These are phyloP conservation scores for Neopelma chrysocephalum DNA, from an alignment of 2,797 vertebrate genomes.

Conservation along the genomic window DNA sequence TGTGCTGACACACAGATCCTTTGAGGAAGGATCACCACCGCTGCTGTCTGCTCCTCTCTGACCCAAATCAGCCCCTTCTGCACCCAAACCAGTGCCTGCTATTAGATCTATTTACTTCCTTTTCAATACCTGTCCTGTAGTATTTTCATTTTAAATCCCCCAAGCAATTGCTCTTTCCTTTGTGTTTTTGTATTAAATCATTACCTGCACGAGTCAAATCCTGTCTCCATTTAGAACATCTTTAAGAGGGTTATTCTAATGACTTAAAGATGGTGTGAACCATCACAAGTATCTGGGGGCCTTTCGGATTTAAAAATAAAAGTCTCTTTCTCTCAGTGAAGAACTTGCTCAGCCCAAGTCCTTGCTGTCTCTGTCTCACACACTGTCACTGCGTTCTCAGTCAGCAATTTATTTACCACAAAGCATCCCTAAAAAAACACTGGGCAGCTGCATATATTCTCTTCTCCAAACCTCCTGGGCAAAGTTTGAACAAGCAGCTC, in stretches of 20 bases:
- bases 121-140: not conserved
- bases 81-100: not conserved
- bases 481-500: not conserved
- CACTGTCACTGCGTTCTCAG: not conserved
- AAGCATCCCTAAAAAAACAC: not conserved
- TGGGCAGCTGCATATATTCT: not conserved
- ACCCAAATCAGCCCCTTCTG: not conserved
- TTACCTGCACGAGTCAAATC: slow-evolving; percentile 49
- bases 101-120: not conserved
- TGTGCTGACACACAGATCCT: not conserved
- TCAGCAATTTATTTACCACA: not conserved
- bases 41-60: not conserved
- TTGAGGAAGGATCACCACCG: not conserved
- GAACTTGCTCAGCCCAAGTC: not conserved
- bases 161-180: not conserved
- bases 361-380: not conserved
- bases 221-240: slow-evolving; percentile 38
- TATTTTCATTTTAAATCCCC: not conserved
- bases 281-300: not conserved
- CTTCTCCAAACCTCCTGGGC: not conserved
- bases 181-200: slow-evolving; percentile 36
- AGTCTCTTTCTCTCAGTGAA: not conserved
- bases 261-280: slow-evolving; percentile 30
- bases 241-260: slow-evolving; percentile 62
- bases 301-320: not conserved